Evolutionary conservation across 2,888 invertebrate genomes (phyloP).

Genomic region (Leptura quadrifasciata): DNA sequence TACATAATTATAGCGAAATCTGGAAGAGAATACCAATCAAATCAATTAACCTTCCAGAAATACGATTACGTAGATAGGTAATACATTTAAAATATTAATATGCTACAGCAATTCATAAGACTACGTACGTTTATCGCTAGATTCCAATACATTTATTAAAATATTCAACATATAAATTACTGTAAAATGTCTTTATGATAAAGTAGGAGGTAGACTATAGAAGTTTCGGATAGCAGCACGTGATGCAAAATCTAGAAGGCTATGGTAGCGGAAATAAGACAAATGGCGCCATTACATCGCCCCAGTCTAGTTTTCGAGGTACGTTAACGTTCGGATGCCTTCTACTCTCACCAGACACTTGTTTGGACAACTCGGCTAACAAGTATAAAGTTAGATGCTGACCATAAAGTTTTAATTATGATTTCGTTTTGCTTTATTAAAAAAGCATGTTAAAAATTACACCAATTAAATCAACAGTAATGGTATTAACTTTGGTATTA

Average conservation of each 20-base stretch:
- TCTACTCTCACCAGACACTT: slow-evolving; percentile 25
- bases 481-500: slow-evolving; percentile 30
- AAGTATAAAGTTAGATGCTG: slow-evolving; percentile 48
- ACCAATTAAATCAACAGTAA: slow-evolving; percentile 21
- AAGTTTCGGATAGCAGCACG: slow-evolving; percentile 52
- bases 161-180: slow-evolving; percentile 50
- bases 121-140: background rate
- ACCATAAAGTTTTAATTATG: slow-evolving; percentile 52
- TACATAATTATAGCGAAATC: too few species aligned
- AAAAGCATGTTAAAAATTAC: slow-evolving; percentile 31
- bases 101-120: background rate
- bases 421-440: slow-evolving; percentile 45
- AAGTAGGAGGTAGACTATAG: slow-evolving; percentile 45
- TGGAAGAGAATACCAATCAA: too few species aligned
- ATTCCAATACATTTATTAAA: slow-evolving; percentile 31
- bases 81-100: background rate
- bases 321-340: background rate
- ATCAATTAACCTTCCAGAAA: too few species aligned
- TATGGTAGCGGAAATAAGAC: slow-evolving; percentile 48
- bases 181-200: slow-evolving; percentile 48
- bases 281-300: slow-evolving; percentile 48
- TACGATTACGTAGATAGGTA: background rate
- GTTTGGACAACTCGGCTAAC: slow-evolving; percentile 36
- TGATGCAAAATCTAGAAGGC: slow-evolving; percentile 53
- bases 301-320: slow-evolving; percentile 37